A percentile compares a stretch with the other conserved stretches of the same genome.
Evolutionary conservation across 2,888 invertebrate genomes (phyloP).

Genomic region (Polymixis lichenea): DNA sequence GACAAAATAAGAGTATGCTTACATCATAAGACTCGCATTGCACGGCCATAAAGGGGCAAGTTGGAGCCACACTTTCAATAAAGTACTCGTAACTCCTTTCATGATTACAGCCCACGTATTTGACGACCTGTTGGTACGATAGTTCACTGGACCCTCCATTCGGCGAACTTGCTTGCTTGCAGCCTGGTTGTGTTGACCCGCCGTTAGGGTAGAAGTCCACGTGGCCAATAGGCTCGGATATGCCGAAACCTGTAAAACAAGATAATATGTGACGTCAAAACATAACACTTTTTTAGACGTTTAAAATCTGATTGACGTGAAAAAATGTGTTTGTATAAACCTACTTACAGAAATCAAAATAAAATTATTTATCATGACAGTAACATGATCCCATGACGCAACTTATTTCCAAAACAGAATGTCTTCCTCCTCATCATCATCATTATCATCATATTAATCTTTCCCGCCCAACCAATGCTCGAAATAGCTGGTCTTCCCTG

Average conservation of each 20-base stretch:
- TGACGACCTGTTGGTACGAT: constrained; percentile 87
- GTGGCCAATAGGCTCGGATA: constrained; percentile 95
- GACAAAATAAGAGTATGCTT: constrained; percentile 62
- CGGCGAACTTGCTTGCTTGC: constrained; percentile 74
- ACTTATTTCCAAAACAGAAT: neutral
- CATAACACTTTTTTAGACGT: neutral
- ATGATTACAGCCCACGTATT: constrained; percentile 96
- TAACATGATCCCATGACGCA: neutral
- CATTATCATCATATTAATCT: neutral
- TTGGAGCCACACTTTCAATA: constrained; percentile 94
- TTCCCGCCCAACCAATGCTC: neutral
- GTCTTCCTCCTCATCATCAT: neutral
- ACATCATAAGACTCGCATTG: constrained; percentile 95
- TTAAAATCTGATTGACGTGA: too few species aligned
- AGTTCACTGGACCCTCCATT: constrained; percentile 73
- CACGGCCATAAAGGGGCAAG: constrained; percentile 94
- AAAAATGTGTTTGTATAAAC: too few species aligned
- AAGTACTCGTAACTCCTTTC: constrained; percentile 96
- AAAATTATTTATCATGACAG: too few species aligned
- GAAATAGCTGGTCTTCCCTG: neutral
- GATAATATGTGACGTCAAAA: neutral
- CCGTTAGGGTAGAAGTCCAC: constrained; percentile 98
- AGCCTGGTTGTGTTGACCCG: constrained; percentile 92
- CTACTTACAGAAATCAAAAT: too few species aligned
- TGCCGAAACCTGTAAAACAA: constrained; percentile 92